phyloP scores from a whole-genome alignment of 2,888 invertebrate genomes.

The Xylophagus ater region DNA sequence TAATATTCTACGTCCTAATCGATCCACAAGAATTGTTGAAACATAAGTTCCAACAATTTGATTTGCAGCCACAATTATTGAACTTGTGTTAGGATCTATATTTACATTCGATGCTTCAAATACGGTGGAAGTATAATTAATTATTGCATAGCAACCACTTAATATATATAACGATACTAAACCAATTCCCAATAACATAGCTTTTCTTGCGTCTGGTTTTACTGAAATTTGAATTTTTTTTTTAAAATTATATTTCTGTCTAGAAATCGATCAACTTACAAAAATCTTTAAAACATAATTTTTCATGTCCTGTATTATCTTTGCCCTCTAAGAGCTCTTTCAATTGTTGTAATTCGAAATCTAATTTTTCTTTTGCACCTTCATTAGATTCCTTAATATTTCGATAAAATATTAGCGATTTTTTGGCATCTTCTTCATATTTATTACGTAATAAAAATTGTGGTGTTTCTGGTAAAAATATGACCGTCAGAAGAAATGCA shows the following conservation, averaged over 20 bases:
- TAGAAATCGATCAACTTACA: conserved; percentile 8
- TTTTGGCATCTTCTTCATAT: conserved; percentile 11
- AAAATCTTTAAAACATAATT: conserved; percentile 13
- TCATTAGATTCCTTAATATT: conserved; percentile 3
- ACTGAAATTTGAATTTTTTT: conserved; percentile 8
- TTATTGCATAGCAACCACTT: conserved; percentile 17
- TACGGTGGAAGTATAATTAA: conserved; percentile 17
- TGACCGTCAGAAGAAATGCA: conserved; percentile 8
- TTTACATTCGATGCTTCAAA: conserved; percentile 15
- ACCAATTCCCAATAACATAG: conserved; percentile 12
- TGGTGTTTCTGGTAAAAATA: conserved; percentile 18
- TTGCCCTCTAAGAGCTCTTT: not conserved
- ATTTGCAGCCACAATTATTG: conserved; percentile 16
- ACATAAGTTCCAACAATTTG: conserved; percentile 19
- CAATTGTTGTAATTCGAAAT: not conserved
- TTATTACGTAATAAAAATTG: conserved; percentile 14
- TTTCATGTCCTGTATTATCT: conserved; percentile 1
- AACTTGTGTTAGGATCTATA: conserved; percentile 16
- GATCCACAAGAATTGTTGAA: conserved; percentile 16
- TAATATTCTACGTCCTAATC: conserved; percentile 15
- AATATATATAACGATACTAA: conserved; percentile 15
- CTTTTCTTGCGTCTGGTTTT: conserved; percentile 6
- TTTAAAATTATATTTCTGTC: not conserved
- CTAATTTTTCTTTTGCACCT: conserved; percentile 2
- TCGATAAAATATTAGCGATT: conserved; percentile 16